These are phyloP conservation scores for Drosophila yakuba DNA, from an alignment of 1,140 invertebrate genomes.

Conservation along the genomic window DNA sequence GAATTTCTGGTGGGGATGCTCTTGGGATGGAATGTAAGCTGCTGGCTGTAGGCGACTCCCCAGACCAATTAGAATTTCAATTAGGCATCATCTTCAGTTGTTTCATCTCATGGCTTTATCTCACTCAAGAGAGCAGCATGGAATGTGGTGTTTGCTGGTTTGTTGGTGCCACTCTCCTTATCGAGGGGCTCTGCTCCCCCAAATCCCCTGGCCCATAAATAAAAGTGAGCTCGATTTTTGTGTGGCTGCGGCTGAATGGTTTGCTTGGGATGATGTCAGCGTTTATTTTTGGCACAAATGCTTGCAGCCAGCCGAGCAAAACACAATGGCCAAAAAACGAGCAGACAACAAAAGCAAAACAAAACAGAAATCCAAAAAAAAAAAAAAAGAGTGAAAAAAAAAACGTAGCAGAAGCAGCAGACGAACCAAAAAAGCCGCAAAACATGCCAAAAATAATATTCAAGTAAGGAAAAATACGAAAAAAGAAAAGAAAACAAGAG, in stretches of 20 bases:
- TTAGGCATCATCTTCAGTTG: slow-evolving; percentile 35
- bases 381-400: slow-evolving; percentile 2
- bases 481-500: too few relatives aligned
- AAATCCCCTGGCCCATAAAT: slow-evolving; percentile 29
- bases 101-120: slow-evolving; percentile 22
- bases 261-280: slow-evolving; percentile 71
- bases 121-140: slow-evolving; percentile 40
- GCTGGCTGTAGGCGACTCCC: not conserved
- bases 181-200: not conserved
- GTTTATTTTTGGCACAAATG: slow-evolving; percentile 76
- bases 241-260: slow-evolving; percentile 40
- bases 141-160: not conserved
- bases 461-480: slow-evolving; percentile 34
- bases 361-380: slow-evolving; percentile 57
- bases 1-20: slow-evolving; percentile 2
- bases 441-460: slow-evolving; percentile 82
- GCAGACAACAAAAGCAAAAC: slow-evolving; percentile 70
- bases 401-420: slow-evolving; percentile 1
- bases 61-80: slow-evolving; percentile 60
- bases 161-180: slow-evolving; percentile 21
- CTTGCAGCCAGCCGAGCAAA: slow-evolving; percentile 51
- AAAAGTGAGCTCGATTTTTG: slow-evolving; percentile 61
- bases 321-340: slow-evolving; percentile 47
- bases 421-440: slow-evolving; percentile 59
- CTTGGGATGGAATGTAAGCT: not conserved